phyloP scores from a whole-genome alignment of 2,888 invertebrate genomes.

The Himalopsyche tibetana region DNA sequence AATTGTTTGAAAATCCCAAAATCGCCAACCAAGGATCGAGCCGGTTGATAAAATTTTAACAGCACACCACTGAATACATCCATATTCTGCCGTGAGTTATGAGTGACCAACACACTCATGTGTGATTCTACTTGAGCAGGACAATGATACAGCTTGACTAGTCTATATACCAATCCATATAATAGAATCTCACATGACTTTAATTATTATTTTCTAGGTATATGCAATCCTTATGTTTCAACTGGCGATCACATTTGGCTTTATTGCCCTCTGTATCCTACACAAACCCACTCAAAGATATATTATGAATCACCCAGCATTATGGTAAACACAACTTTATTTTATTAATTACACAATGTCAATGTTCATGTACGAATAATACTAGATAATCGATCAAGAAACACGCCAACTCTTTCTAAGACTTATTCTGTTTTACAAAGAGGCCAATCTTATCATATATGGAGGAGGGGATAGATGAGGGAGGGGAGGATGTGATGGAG shows the following conservation, averaged over 20 bases:
- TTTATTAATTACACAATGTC: background rate
- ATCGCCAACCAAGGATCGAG: too few relatives aligned
- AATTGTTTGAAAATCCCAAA: too few relatives aligned
- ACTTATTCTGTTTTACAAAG: background rate
- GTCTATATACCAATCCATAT: too few relatives aligned
- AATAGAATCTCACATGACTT: too few relatives aligned
- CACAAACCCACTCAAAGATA: slow-evolving; percentile 76
- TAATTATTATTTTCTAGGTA: slow-evolving; percentile 75
- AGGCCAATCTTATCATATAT: background rate
- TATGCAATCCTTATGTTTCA: slow-evolving; percentile 85
- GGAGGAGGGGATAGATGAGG: too few relatives aligned
- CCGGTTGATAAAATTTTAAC: too few relatives aligned
- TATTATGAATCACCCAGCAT: slow-evolving; percentile 72
- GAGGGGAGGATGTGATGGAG: too few relatives aligned
- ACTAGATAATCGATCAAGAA: too few relatives aligned
- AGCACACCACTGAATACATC: too few relatives aligned
- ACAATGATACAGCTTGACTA: too few relatives aligned
- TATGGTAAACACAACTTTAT: slow-evolving; percentile 70
- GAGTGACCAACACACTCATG: background rate
- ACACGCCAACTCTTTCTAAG: background rate
- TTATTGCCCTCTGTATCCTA: slow-evolving; percentile 82
- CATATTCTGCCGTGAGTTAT: background rate
- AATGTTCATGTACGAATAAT: too few relatives aligned
- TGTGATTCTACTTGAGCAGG: too few relatives aligned
- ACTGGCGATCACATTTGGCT: slow-evolving; percentile 81